Conservation (phyloP, 2,113 vertebrate species). For the Chaetodon auriga region DNA sequence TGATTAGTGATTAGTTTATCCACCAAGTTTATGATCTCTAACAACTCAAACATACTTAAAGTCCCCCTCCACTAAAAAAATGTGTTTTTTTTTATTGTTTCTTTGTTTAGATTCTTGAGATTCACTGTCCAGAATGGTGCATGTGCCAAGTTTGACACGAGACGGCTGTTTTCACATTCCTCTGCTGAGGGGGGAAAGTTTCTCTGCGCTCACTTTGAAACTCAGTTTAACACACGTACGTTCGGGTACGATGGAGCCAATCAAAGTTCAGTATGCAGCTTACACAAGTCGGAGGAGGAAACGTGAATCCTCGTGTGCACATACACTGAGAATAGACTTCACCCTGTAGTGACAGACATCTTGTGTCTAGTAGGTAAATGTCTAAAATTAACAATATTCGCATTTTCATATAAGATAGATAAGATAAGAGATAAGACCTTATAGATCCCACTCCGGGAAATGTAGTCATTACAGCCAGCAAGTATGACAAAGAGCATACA, state of each 20-base stretch:
- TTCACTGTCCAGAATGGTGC: not conserved
- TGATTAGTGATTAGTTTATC: not conserved
- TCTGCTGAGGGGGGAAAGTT: no score
- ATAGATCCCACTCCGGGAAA: no score
- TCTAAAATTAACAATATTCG: no score
- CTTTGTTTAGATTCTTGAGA: not conserved
- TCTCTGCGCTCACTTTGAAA: not conserved
- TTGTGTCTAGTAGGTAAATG: no score
- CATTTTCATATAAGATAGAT: no score
- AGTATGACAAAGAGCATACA: no score
- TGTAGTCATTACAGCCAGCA: no score
- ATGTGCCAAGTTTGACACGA: not conserved
- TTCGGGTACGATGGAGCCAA: not conserved
- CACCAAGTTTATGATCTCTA: not conserved
- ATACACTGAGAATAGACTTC: no score
- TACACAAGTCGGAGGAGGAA: not conserved
- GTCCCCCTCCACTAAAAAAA: not conserved
- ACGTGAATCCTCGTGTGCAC: not conserved
- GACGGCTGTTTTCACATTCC: not conserved
- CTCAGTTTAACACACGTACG: not conserved
- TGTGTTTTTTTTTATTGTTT: not conserved
- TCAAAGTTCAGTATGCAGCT: not conserved
- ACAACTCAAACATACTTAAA: not conserved
- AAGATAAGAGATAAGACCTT: no score
- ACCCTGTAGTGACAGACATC: no score